Conservation (phyloP, 2,113 vertebrate genomes). For the Bothrops jararaca region DNA sequence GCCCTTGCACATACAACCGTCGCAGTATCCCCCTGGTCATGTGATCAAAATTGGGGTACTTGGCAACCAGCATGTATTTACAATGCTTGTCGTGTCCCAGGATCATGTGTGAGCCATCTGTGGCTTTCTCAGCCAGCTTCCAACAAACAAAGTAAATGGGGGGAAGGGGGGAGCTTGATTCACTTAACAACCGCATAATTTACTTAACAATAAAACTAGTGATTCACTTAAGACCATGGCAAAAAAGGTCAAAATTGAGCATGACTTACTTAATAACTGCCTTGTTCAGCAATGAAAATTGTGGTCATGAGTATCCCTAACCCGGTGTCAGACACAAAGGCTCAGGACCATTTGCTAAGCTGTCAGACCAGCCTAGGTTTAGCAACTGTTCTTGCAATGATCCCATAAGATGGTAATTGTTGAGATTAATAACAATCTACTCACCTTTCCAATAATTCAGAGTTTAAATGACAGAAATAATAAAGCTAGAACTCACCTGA, state of each 20-base stretch:
- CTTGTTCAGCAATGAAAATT: background rate
- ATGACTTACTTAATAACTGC: background rate
- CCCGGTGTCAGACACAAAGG: background rate
- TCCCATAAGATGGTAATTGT: background rate
- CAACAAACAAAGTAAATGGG: background rate
- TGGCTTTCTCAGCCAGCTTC: background rate
- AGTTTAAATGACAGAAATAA: background rate
- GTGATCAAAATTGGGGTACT: no score
- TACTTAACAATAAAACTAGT: background rate
- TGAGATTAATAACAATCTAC: background rate
- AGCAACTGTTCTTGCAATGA: background rate
- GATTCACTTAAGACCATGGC: background rate
- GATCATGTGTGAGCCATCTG: background rate
- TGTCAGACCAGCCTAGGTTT: background rate
- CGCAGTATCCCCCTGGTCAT: no score
- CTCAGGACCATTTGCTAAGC: background rate
- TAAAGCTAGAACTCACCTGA: conserved; percentile 67
- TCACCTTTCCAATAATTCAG: background rate
- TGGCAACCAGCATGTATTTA: background rate
- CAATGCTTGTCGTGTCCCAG: background rate
- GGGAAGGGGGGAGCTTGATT: background rate
- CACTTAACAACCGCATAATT: background rate
- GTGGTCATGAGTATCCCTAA: background rate
- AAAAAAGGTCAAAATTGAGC: background rate
- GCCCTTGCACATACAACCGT: no score